Percentiles rank a stretch among this genome's conserved stretches.
Conservation (phyloP, 2,113 vertebrate species). For the Dendropsophus ebraccatus region DNA sequence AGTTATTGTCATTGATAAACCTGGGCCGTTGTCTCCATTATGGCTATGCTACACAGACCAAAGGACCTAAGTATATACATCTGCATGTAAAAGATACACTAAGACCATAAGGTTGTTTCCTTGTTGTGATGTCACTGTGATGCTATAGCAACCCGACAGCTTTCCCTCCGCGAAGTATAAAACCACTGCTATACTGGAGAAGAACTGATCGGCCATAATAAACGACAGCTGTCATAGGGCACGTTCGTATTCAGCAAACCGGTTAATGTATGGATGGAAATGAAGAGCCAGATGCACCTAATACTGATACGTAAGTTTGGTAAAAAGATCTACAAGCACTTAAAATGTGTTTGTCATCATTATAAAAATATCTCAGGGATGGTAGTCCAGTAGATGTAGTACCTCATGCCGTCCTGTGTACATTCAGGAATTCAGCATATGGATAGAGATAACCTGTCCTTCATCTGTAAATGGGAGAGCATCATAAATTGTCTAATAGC, state of each 20-base stretch:
- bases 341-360: background rate
- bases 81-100: background rate
- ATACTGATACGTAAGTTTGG: background rate
- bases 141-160: background rate
- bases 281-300: background rate
- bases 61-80: too few relatives aligned
- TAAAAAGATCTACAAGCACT: too few relatives aligned
- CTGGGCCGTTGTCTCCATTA: too few relatives aligned
- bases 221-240: background rate
- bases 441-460: too few relatives aligned
- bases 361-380: background rate
- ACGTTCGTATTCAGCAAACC: background rate
- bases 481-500: too few relatives aligned
- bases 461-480: background rate
- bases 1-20: too few relatives aligned
- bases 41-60: too few relatives aligned
- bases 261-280: background rate
- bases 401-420: background rate
- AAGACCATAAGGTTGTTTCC: too few relatives aligned
- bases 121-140: background rate
- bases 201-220: background rate
- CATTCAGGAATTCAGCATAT: background rate
- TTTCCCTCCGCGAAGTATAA: background rate
- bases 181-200: background rate
- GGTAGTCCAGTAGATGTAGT: background rate